A percentile compares a stretch with the other conserved stretches of the same genome.
phyloP scores from a whole-genome alignment of 2,797 vertebrate species.

The Sus cebifrons region DNA sequence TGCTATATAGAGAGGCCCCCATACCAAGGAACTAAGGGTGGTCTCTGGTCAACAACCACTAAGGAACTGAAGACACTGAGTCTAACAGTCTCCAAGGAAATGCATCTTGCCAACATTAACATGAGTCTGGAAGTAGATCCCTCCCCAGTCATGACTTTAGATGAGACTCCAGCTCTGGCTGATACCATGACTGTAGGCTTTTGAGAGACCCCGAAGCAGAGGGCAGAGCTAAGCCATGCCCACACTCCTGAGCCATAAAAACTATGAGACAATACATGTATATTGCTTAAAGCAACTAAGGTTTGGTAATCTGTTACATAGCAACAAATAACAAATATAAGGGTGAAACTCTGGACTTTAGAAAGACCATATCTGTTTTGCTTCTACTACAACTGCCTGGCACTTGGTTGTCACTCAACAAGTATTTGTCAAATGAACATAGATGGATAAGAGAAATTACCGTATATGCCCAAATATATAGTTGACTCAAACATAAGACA shows the following conservation, averaged over 20 bases:
- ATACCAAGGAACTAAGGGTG: background rate
- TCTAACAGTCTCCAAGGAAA: background rate
- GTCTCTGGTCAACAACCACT: background rate
- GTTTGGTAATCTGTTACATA: background rate
- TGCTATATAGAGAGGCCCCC: background rate
- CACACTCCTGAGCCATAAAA: background rate
- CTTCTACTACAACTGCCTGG: background rate
- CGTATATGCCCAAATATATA: background rate
- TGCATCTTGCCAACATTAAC: background rate
- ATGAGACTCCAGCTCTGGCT: background rate
- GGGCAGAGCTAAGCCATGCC: no score
- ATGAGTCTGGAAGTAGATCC: background rate
- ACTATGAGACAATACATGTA: background rate
- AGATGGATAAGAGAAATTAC: background rate
- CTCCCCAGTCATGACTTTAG: background rate
- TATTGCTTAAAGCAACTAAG: background rate
- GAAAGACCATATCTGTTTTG: background rate
- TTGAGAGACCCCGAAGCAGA: background rate
- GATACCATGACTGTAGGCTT: background rate
- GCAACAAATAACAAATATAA: background rate
- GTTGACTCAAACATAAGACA: background rate
- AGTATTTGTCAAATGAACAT: background rate
- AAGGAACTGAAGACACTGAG: background rate
- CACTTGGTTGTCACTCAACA: background rate
- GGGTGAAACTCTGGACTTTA: slow-evolving; percentile 6